Base-by-base conservation (phyloP, 2,888 invertebrate species). In the Nomada hirtipes region DNA sequence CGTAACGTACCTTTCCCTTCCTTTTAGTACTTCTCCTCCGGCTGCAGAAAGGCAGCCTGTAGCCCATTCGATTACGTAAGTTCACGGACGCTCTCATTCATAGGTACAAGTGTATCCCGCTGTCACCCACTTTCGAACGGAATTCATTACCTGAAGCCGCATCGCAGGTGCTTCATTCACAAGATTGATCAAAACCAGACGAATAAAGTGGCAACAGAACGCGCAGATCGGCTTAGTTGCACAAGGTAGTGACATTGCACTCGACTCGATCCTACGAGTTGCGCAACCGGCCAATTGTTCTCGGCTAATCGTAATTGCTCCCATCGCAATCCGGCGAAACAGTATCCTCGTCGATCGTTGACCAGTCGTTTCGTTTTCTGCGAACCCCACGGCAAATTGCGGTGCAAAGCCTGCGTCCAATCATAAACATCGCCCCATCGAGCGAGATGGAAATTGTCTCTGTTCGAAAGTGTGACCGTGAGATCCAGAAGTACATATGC, bases 221-320 rank as follows among this genome's bases (percentile, higher is more conserved):
- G 26, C 23, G 52, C 13, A 11, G 26, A 20, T 42, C 42, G 23
- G 23, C 47, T 18, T n/a, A 77, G 80, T 83, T 68, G 60, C 80
- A 44, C 64, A 79, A 84, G 82, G 44, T 80, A 82, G 75, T 86
- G 86, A 86, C 86, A 86, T 86, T 86, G 86, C 52, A 44, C 74
- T 26, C 72, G 50, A 71, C 61, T 81, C 72, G 67, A 61, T 57
- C 65, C 64, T 47, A 44, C 15, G 20, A 26, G 29, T 77, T 86
- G 77, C 82, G 53, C 74, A 80, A 84, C 29, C n/a, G 13, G 18
- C 65, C 73, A 68, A 86, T 86, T 86, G 86, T 86, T 85, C 72
- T 69, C 55, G 50, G 26, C 63, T 76, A 67, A 80, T 82, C 69
- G 72, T 84, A 84, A 86, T 86, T 82, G 86, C 74, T 44, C 72